A percentile compares a stretch with the other conserved stretches of the same genome.
phyloP scores from a whole-genome alignment of 2,113 vertebrate genomes.

The Pomatostomus ruficeps region DNA sequence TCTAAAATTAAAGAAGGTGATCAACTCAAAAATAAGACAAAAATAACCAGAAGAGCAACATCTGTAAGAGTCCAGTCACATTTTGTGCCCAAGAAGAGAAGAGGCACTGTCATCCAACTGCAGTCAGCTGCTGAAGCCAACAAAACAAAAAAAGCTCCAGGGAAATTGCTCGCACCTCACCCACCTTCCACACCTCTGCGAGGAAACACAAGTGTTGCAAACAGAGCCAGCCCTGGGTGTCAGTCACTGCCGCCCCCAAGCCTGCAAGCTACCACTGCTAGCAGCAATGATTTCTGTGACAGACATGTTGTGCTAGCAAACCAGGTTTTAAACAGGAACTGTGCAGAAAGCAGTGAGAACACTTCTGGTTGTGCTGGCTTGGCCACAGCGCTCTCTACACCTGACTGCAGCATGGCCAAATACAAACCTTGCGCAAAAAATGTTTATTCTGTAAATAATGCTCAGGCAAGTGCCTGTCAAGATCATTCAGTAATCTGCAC shows the following conservation, averaged over 20 bases:
- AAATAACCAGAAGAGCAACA: constrained; percentile 57
- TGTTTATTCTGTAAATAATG: background rate
- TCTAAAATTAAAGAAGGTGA: constrained; percentile 55
- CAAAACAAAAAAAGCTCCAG: constrained; percentile 65
- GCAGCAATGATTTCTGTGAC: background rate
- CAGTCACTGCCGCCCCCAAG: background rate
- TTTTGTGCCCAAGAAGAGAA: constrained; percentile 62
- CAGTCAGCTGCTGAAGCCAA: constrained; percentile 71
- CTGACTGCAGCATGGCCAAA: constrained; percentile 5
- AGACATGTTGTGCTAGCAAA: constrained; percentile 32
- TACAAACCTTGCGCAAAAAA: constrained; percentile 53
- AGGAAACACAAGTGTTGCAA: constrained; percentile 27
- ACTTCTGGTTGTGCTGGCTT: constrained; percentile 14
- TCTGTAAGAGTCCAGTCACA: constrained; percentile 48
- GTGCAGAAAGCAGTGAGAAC: background rate
- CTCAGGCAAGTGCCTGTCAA: constrained; percentile 11
- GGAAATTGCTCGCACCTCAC: constrained; percentile 72
- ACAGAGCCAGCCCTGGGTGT: background rate
- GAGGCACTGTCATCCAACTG: constrained; percentile 66
- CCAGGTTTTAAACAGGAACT: constrained; percentile 17
- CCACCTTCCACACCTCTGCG: constrained; percentile 68
- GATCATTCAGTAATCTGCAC: background rate
- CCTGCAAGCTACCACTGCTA: constrained; percentile 15
- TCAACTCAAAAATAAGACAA: constrained; percentile 42
- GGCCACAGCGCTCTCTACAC: constrained; percentile 23